These are phyloP conservation scores for Drosophila novamexicana DNA, from an alignment of 1,140 invertebrate genomes.

Conservation along the genomic window DNA sequence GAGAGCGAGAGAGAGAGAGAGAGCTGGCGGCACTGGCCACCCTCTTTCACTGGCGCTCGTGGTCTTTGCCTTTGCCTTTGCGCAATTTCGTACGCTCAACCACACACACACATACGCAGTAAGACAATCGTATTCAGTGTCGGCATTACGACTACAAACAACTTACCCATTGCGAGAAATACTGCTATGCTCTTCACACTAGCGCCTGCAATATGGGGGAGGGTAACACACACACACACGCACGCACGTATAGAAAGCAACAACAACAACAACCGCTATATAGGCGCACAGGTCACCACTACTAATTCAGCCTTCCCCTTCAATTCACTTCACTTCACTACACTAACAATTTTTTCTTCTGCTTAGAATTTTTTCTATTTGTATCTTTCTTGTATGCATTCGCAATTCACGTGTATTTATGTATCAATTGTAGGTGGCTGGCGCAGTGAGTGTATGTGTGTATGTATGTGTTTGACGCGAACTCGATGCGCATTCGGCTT, in stretches of 20 bases:
- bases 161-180: constrained; percentile 75
- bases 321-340: constrained; percentile 58
- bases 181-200: constrained; percentile 76
- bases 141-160: constrained; percentile 67
- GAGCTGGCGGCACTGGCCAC: constrained; percentile 40
- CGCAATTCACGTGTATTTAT: constrained; percentile 68
- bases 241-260: constrained; percentile 61
- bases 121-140: constrained; percentile 46
- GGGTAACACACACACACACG: constrained; percentile 58
- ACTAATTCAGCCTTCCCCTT: constrained; percentile 55
- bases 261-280: constrained; percentile 78
- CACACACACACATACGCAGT: constrained; percentile 19
- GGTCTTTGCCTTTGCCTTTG: constrained; percentile 54
- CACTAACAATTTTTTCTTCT: constrained; percentile 74
- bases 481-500: constrained; percentile 45
- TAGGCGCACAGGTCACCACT: constrained; percentile 79
- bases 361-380: constrained; percentile 76
- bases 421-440: constrained; percentile 35
- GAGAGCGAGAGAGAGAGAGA: constrained; percentile 23
- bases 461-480: constrained; percentile 31
- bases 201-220: constrained; percentile 76
- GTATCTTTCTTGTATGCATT: constrained; percentile 75
- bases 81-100: constrained; percentile 63
- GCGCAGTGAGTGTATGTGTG: constrained; percentile 18
- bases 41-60: constrained; percentile 62